Evolutionary conservation across 2,888 invertebrate genomes (phyloP).

Genomic region (Lapara coniferarum): DNA sequence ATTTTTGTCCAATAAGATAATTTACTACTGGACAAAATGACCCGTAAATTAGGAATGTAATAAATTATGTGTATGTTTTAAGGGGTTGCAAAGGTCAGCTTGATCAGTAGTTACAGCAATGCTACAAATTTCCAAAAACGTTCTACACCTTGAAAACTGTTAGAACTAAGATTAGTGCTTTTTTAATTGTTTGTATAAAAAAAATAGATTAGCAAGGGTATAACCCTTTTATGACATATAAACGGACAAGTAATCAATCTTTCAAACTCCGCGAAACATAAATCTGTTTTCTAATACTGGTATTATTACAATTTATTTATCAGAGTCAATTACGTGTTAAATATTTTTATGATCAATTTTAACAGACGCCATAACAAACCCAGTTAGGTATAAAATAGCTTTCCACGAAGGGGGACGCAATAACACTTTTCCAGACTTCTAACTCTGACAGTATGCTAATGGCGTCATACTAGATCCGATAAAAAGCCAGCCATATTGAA

Average conservation of each 20-base stretch:
- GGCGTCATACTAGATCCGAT: background rate
- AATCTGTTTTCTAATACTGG: too few relatives aligned
- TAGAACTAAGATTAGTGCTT: background rate
- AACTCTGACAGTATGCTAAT: conserved; percentile 20
- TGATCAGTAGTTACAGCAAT: background rate
- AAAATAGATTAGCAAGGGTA: too few relatives aligned
- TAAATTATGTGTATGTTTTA: background rate
- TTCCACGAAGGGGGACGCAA: conserved; percentile 12
- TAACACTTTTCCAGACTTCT: conserved; percentile 5
- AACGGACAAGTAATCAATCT: too few relatives aligned
- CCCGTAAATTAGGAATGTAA: background rate
- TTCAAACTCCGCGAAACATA: too few relatives aligned
- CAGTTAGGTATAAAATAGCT: background rate
- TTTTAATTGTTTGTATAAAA: background rate
- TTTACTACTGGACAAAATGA: background rate
- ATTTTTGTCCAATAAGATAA: conserved; percentile 5
- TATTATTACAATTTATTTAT: background rate
- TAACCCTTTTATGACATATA: too few relatives aligned
- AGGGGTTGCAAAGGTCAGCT: background rate
- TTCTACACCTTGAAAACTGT: background rate
- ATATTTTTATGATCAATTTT: too few relatives aligned
- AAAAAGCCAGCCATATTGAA: background rate
- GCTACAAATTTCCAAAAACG: background rate
- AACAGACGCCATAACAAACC: conserved; percentile 2
- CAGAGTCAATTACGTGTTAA: background rate